A percentile compares a stretch with the other conserved stretches of the same genome.
phyloP scores from a whole-genome alignment of 2,797 vertebrate genomes.

The Sebastes hubbsi region DNA sequence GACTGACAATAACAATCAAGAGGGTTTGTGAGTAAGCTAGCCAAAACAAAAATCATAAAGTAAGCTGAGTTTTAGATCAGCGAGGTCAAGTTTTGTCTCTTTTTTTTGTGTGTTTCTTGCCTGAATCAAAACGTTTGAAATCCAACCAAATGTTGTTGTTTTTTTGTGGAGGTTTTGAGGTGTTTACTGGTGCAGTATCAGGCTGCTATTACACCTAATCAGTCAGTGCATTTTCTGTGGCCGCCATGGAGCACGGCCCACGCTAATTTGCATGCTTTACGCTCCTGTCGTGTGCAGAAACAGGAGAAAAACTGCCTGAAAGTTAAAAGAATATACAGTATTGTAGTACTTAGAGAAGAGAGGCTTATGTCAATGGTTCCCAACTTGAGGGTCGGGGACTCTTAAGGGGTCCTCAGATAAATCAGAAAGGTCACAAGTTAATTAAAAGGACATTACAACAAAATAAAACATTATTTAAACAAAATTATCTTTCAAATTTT shows the following conservation, averaged over 20 bases:
- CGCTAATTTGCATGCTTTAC: background rate
- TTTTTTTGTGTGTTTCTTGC: constrained; percentile 14
- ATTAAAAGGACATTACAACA: background rate
- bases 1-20: constrained; percentile 57
- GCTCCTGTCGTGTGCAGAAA: background rate
- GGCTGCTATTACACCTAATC: background rate
- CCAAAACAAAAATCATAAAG: constrained; percentile 37
- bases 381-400: background rate
- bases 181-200: background rate
- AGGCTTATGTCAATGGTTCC: background rate
- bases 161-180: background rate
- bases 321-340: background rate
- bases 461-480: background rate
- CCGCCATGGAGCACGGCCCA: background rate
- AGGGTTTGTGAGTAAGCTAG: constrained; percentile 39
- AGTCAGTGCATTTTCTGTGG: background rate
- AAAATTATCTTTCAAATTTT: background rate
- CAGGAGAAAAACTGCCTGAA: background rate
- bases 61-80: constrained; percentile 37
- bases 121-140: constrained; percentile 63
- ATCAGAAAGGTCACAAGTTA: background rate
- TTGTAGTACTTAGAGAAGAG: background rate
- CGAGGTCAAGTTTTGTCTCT: constrained; percentile 24
- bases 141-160: constrained; percentile 15
- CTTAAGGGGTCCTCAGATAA: background rate